phyloP scores from a whole-genome alignment of 2,797 vertebrate genomes.

The Aulostomus chinensis region DNA sequence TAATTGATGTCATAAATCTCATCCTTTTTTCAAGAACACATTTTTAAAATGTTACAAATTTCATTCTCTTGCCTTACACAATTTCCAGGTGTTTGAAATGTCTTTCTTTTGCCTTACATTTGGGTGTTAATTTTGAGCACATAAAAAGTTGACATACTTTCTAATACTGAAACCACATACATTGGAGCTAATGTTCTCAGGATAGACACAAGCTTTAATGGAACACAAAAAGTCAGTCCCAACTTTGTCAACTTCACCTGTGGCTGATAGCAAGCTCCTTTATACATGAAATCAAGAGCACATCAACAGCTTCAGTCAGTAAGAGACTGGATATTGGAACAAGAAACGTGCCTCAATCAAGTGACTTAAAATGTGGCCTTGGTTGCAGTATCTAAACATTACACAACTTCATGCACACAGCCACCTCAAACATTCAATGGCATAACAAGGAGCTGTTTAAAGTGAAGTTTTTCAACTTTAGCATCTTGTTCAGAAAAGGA shows the following conservation, averaged over 20 bases:
- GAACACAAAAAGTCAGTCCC: no score
- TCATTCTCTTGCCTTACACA: background rate
- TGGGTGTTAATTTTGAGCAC: background rate
- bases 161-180: no score
- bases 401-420: background rate
- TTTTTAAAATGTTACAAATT: background rate
- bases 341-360: no score
- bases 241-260: no score
- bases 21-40: background rate
- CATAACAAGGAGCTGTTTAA: background rate
- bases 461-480: no score
- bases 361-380: background rate
- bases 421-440: background rate
- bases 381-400: no score
- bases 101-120: background rate
- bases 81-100: no score
- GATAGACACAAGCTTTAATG: no score
- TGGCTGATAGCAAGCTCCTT: background rate
- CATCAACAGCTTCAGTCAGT: background rate
- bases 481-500: constrained; percentile 53
- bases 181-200: no score
- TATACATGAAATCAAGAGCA: background rate
- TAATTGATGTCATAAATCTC: background rate
- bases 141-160: no score
- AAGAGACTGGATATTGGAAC: no score